phyloP scores from a whole-genome alignment of 2,797 vertebrate species.

The Holocentrus rufus region DNA sequence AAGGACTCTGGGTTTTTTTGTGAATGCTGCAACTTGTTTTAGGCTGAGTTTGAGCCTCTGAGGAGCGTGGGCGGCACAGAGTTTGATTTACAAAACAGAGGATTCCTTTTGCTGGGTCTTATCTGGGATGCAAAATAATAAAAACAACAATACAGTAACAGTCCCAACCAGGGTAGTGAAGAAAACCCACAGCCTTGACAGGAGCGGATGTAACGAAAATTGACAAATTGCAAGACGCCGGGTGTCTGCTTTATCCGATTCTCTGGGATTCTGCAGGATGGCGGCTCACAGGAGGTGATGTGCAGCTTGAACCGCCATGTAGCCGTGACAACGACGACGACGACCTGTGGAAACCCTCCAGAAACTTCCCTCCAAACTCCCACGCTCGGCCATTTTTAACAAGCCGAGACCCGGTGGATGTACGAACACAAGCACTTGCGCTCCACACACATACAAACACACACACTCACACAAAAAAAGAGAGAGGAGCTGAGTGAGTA shows the following conservation, averaged over 20 bases:
- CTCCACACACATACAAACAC: constrained; percentile 4
- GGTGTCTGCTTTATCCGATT: not conserved
- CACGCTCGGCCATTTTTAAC: constrained; percentile 38
- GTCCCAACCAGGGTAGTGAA: not conserved
- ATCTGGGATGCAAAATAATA: too few relatives aligned
- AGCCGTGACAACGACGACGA: constrained; percentile 6
- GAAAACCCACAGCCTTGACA: not conserved
- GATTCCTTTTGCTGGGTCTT: not conserved
- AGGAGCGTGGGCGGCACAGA: not conserved
- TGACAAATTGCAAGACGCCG: not conserved
- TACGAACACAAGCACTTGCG: not conserved
- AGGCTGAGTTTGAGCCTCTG: not conserved
- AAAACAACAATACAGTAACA: not conserved
- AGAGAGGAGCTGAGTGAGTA: constrained; percentile 47
- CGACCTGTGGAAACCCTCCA: constrained; percentile 19
- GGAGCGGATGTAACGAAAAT: constrained; percentile 14
- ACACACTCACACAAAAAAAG: constrained; percentile 1
- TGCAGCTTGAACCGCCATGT: constrained; percentile 50
- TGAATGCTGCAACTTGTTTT: not conserved
- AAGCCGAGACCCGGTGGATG: constrained; percentile 23
- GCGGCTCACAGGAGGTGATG: constrained; percentile 38
- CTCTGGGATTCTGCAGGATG: not conserved
- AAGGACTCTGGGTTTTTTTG: constrained; percentile 20
- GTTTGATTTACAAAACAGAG: not conserved
- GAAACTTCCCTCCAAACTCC: constrained; percentile 35